Conservation (phyloP, 2,113 vertebrate species). For the Dasyurus viverrinus region DNA sequence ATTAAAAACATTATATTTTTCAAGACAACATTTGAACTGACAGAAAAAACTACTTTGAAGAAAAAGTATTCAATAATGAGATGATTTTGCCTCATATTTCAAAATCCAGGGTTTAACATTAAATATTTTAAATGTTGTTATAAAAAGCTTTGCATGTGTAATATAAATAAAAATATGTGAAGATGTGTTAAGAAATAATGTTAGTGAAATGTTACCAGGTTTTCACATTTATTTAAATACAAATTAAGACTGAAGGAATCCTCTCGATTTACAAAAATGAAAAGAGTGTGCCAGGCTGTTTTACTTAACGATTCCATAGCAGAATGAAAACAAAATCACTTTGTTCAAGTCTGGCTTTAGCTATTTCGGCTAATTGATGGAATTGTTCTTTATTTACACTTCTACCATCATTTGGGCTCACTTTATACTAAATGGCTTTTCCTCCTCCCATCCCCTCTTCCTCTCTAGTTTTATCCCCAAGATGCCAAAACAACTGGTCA, state of each 20-base stretch:
- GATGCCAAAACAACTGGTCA: conserved; percentile 64
- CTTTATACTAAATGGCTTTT: not conserved
- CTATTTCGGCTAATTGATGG: not conserved
- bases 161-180: not conserved
- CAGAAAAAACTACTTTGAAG: conserved; percentile 7
- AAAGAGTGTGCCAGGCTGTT: not conserved
- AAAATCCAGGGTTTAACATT: conserved; percentile 24
- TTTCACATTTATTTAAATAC: conserved; percentile 36
- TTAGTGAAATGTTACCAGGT: not conserved
- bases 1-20: conserved; percentile 28
- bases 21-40: not conserved
- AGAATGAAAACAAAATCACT: conserved; percentile 14
- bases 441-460: conserved; percentile 29
- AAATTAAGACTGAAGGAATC: not conserved
- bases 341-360: conserved; percentile 10
- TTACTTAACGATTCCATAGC: not conserved
- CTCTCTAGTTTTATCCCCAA: conserved; percentile 65
- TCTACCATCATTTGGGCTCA: not conserved
- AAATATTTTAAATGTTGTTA: not conserved
- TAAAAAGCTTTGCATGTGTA: conserved; percentile 15
- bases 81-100: not conserved
- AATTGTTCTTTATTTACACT: not conserved
- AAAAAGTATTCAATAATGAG: conserved; percentile 30
- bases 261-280: not conserved
- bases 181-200: not conserved